Evolutionary conservation across 2,888 invertebrate genomes (phyloP).

Genomic region (Tachina lurida): DNA sequence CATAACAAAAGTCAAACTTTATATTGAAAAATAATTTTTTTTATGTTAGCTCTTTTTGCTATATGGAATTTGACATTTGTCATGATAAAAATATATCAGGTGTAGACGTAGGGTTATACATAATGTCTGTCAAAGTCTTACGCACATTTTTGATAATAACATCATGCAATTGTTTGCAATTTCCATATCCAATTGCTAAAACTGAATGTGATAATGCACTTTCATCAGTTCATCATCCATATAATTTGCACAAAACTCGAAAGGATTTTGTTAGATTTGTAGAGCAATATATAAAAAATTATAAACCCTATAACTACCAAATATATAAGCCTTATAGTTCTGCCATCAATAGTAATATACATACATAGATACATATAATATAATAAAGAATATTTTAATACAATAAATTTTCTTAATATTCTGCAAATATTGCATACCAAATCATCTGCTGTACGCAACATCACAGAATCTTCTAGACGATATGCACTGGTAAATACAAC

Average conservation of each 20-base stretch:
- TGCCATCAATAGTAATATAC: conserved; percentile 21
- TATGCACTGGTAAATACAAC: neutral
- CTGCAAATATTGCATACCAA: neutral
- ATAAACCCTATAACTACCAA: conserved; percentile 72
- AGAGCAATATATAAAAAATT: conserved; percentile 71
- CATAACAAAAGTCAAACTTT: no score
- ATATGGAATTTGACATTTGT: no score
- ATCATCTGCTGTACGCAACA: neutral
- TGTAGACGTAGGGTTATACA: no score
- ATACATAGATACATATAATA: no score
- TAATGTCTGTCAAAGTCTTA: conserved; percentile 26
- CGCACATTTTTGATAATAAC: conserved; percentile 34
- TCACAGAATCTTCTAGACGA: neutral
- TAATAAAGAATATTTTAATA: conserved; percentile 33
- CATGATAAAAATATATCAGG: no score
- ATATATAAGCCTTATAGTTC: conserved; percentile 74
- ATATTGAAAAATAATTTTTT: no score
- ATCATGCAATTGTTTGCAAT: neutral
- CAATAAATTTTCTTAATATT: conserved; percentile 28
- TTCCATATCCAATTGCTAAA: conserved; percentile 3
- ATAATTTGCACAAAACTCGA: conserved; percentile 38
- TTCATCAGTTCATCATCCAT: conserved; percentile 8
- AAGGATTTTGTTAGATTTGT: conserved; percentile 73
- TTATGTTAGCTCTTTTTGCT: no score
- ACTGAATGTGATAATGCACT: conserved; percentile 2